Evolutionary conservation across 1,140 invertebrate species (phyloP), one percentile per base, ranked within the genome.

Genomic region (Scaptodrosophila lebanonensis): DNA sequence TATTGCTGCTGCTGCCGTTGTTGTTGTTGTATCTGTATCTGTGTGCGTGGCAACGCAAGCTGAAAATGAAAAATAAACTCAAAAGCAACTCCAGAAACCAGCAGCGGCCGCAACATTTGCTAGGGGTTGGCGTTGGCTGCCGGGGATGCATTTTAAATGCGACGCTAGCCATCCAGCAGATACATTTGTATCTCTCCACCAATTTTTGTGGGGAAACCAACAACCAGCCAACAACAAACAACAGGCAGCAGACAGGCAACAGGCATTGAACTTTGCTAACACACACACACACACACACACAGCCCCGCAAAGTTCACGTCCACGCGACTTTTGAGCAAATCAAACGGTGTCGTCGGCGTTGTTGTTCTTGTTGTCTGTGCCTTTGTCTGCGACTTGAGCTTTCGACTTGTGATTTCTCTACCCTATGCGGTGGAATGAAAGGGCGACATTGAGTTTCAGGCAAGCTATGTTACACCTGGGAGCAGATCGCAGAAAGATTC

Each of bases 31-130:
- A 20, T 25, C 30, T 49, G 30, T 36, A 43, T 45, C 38, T 44
- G 45, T 43, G 29, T 44, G 17, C 40, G 33, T 7, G 17, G 8
- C 30, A 30, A 40, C 60, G 50, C 75, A 76, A 82, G 75, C 75
- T 82, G 75, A 64, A 82, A 82, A 82, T 70, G 60, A 25, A 60
- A 75, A 54, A 57, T 36, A 62, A 44, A 57, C 30, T 54, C 50
- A 54, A 29, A 61, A 45, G 61, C 38, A 35, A 20, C 51, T 30
- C 59, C 38, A 54, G 49, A 53, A 13, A 45, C 17, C 12, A 33
- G 35, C 12, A 49, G 20, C 39, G 39, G n/a, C n/a, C n/a, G n/a
- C n/a, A 36, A 32, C 57, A 25, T 66, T 70, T 59, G 51, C 75
- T 77, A 77, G 73, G 73, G 73, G 73, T 77, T 77, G 73, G 36